phyloP scores from a whole-genome alignment of 2,113 vertebrate species.

The Menidia beryllina region DNA sequence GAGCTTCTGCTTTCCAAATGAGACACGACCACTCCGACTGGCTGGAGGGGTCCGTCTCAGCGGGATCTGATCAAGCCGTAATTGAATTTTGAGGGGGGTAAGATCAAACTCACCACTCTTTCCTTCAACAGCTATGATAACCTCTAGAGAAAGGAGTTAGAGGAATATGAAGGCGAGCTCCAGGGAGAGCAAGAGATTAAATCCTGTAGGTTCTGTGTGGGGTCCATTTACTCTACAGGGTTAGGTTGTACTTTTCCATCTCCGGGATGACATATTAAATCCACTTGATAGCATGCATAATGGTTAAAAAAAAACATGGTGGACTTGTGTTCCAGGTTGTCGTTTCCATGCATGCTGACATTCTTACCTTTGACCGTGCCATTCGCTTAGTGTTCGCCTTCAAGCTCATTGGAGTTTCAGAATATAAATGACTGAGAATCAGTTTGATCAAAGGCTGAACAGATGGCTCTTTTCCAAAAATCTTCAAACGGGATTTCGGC shows the following conservation, averaged over 20 bases:
- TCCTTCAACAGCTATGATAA: conserved; percentile 48
- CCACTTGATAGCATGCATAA: conserved; percentile 46
- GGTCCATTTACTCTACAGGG: conserved; percentile 47
- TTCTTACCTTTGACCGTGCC: conserved; percentile 3
- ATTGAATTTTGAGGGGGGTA: conserved; percentile 74
- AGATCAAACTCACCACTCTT: conserved; percentile 58
- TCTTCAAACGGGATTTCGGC: conserved; percentile 19
- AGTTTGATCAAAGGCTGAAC: background rate
- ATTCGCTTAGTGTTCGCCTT: conserved; percentile 51
- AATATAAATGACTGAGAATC: conserved; percentile 19
- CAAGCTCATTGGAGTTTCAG: conserved; percentile 7
- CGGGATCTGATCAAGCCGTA: conserved; percentile 65
- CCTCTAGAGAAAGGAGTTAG: conserved; percentile 35
- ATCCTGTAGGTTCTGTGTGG: conserved; percentile 44
- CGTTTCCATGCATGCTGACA: conserved; percentile 13
- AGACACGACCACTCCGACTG: conserved; percentile 54
- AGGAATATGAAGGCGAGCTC: conserved; percentile 34
- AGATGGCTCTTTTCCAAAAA: conserved; percentile 18
- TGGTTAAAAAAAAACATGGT: conserved; percentile 5
- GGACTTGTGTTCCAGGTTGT: conserved; percentile 16
- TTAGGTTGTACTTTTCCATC: conserved; percentile 39
- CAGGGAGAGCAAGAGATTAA: conserved; percentile 49
- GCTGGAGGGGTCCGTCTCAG: conserved; percentile 59
- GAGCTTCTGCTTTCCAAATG: conserved; percentile 66
- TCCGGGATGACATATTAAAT: conserved; percentile 26